Conservation (phyloP, 1,140 invertebrate species). For the Kradibia gibbosae region DNA sequence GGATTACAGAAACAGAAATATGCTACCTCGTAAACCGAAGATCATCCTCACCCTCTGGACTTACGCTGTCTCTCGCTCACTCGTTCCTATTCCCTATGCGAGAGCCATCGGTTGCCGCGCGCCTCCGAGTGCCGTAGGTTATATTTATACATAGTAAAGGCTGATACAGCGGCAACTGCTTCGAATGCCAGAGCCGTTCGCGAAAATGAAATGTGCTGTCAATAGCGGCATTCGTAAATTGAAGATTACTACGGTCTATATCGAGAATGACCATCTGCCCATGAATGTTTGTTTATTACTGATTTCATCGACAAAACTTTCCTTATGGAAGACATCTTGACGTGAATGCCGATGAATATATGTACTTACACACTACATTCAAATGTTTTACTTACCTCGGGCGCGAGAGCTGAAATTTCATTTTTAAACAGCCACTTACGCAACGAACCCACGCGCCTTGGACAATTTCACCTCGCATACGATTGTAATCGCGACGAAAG, state of each 20-base stretch:
- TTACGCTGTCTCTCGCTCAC: slow-evolving; percentile 41
- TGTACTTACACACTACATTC: background rate
- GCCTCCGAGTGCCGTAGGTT: background rate
- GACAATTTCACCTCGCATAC: too few species aligned
- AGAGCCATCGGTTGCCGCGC: background rate
- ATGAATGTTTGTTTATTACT: slow-evolving; percentile 18
- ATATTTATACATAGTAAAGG: slow-evolving; percentile 38
- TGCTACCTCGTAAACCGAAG: slow-evolving; percentile 70
- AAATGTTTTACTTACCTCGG: background rate
- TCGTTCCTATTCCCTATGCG: slow-evolving; percentile 19
- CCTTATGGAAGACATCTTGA: background rate
- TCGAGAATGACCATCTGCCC: slow-evolving; percentile 10
- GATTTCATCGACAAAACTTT: slow-evolving; percentile 1
- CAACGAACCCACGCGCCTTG: background rate
- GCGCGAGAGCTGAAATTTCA: background rate
- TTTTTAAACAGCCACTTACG: background rate
- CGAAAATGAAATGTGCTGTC: slow-evolving; percentile 12
- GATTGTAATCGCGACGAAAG: too few species aligned
- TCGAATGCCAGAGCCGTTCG: slow-evolving; percentile 37
- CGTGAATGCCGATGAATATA: background rate
- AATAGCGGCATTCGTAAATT: slow-evolving; percentile 25
- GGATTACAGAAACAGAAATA: slow-evolving; percentile 70
- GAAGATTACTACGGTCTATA: slow-evolving; percentile 23
- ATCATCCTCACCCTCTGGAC: slow-evolving; percentile 60
- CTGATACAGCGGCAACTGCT: slow-evolving; percentile 19